These are phyloP conservation scores for Gobio gobio DNA, from an alignment of 2,113 vertebrate species.

Conservation along the genomic window DNA sequence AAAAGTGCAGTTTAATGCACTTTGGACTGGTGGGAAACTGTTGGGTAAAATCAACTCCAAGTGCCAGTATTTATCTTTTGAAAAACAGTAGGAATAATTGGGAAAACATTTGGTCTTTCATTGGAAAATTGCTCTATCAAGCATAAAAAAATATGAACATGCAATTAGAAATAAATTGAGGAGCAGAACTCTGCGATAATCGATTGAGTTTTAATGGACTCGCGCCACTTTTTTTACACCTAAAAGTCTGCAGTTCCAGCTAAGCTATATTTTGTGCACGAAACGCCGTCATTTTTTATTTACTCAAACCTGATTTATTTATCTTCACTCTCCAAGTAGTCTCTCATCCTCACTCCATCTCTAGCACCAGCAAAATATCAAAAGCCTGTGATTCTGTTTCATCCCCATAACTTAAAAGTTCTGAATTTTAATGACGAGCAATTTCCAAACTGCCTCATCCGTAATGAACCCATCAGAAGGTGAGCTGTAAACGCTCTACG, in stretches of 20 bases:
- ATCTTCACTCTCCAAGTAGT: constrained; percentile 11
- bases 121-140: neutral
- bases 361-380: constrained; percentile 23
- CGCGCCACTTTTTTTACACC: neutral
- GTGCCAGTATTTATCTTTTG: neutral
- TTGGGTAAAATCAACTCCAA: neutral
- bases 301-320: constrained; percentile 44
- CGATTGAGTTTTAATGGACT: neutral
- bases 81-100: neutral
- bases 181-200: neutral
- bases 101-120: neutral
- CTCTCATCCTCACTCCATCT: constrained; percentile 16
- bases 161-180: neutral
- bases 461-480: constrained; percentile 37
- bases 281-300: constrained; percentile 27
- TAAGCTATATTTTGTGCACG: constrained; percentile 30
- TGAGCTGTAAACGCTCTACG: neutral
- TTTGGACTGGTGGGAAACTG: neutral
- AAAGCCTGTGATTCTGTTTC: constrained; percentile 40
- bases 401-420: constrained; percentile 29
- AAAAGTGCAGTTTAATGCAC: neutral
- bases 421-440: constrained; percentile 35
- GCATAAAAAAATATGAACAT: constrained; percentile 46
- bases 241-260: constrained; percentile 1
- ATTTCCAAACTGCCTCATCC: constrained; percentile 5